These are phyloP conservation scores for Seira musarum DNA, from an alignment of 2,888 invertebrate genomes.

Conservation along the genomic window DNA sequence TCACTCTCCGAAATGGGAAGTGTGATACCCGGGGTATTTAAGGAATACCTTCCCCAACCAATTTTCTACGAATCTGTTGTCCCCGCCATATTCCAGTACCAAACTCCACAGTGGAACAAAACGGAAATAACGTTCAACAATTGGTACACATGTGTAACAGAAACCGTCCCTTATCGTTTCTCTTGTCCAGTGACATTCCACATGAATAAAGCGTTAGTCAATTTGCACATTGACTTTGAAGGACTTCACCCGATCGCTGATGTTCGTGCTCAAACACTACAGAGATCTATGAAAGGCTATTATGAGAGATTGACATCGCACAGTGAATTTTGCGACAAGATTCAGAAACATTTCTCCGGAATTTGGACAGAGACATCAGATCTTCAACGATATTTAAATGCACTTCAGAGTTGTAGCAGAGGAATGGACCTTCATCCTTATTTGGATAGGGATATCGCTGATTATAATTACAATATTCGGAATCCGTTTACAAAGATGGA, in stretches of 20 bases:
- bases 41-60: constrained; percentile 41
- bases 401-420: constrained; percentile 46
- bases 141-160: constrained; percentile 60
- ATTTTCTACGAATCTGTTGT: constrained; percentile 55
- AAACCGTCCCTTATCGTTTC: constrained; percentile 57
- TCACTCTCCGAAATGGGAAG: constrained; percentile 30
- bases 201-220: constrained; percentile 65
- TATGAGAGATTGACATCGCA: constrained; percentile 8
- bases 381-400: constrained; percentile 51
- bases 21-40: constrained; percentile 34
- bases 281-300: constrained; percentile 19
- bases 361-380: constrained; percentile 46
- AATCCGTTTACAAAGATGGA: constrained; percentile 66
- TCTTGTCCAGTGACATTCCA: constrained; percentile 66
- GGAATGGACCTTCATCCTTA: too few relatives aligned
- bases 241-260: constrained; percentile 60
- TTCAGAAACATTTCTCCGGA: constrained; percentile 62
- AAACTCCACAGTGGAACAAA: constrained; percentile 61
- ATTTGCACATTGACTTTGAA: constrained; percentile 66
- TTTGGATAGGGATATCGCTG: too few relatives aligned
- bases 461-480: constrained; percentile 61
- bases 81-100: constrained; percentile 57
- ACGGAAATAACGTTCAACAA: constrained; percentile 65
- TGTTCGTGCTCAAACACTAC: neutral
- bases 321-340: constrained; percentile 61